A percentile compares a stretch with the other conserved stretches of the same genome.
Conservation (phyloP, 2,113 vertebrate species). For the Tragelaphus imberbis region DNA sequence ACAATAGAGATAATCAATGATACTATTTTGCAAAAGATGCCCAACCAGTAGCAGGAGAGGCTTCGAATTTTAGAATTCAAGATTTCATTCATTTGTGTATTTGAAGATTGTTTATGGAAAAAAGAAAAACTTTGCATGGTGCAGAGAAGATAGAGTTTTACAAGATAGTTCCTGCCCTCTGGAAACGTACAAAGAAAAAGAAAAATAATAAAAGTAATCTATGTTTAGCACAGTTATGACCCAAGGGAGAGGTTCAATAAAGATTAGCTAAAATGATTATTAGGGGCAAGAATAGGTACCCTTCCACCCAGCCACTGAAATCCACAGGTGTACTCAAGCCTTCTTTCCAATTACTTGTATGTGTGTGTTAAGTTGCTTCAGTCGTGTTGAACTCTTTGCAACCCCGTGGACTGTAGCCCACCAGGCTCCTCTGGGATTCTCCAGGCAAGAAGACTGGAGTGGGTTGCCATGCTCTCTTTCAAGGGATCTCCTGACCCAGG, state of each 20-base stretch:
- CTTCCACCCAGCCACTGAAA: background rate
- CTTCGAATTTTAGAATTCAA: background rate
- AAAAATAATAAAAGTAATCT: background rate
- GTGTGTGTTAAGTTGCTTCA: background rate
- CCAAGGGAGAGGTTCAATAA: background rate
- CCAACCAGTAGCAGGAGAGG: background rate
- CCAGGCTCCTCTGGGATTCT: background rate
- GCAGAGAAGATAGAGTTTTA: background rate
- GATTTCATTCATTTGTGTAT: background rate
- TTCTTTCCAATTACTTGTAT: background rate
- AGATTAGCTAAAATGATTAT: background rate
- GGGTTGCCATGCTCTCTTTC: background rate
- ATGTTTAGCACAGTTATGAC: background rate
- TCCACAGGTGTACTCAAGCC: background rate
- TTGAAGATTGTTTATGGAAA: background rate
- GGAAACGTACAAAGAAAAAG: background rate
- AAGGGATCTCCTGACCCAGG: background rate
- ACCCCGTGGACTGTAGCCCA: background rate
- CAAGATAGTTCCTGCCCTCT: background rate
- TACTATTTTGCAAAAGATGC: background rate
- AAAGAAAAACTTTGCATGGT: background rate
- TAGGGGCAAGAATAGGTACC: background rate
- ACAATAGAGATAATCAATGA: background rate
- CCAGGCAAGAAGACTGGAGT: background rate
- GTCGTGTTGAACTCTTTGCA: background rate